Conservation (phyloP, 2,797 vertebrate species). For the Acanthopagrus latus region DNA sequence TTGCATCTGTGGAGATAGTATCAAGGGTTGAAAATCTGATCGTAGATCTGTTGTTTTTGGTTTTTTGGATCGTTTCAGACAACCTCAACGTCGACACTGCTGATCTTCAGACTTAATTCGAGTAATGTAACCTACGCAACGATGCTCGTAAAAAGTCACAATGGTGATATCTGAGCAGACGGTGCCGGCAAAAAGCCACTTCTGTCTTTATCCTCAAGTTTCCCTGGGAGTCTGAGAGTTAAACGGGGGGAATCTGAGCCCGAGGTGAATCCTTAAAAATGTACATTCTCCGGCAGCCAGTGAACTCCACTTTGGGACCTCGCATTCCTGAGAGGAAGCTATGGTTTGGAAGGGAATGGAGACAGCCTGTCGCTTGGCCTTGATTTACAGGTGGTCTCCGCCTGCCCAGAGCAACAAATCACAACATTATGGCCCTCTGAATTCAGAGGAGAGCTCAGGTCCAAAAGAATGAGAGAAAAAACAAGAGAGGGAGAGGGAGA, state of each 20-base stretch:
- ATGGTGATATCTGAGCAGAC: slow-evolving; percentile 1
- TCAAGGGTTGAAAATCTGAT: too few species aligned
- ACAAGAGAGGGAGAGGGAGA: slow-evolving; percentile 24
- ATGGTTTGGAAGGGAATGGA: slow-evolving; percentile 67
- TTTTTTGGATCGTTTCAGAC: too few species aligned
- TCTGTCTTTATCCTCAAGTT: slow-evolving; percentile 44
- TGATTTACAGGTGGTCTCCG: slow-evolving; percentile 73
- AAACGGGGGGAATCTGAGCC: slow-evolving; percentile 59
- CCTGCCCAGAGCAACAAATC: slow-evolving; percentile 78
- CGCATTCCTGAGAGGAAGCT: slow-evolving; percentile 64
- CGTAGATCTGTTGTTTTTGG: too few species aligned
- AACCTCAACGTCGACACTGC: too few species aligned
- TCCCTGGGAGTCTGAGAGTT: slow-evolving; percentile 45
- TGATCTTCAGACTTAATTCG: neutral
- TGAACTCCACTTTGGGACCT: slow-evolving; percentile 63
- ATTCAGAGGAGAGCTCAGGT: slow-evolving; percentile 56
- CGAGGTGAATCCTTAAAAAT: slow-evolving; percentile 54
- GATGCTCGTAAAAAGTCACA: neutral
- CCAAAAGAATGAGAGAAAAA: slow-evolving; percentile 43
- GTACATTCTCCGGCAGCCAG: slow-evolving; percentile 59
- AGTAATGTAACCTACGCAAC: neutral
- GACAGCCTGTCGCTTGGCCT: slow-evolving; percentile 71
- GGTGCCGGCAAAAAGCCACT: neutral
- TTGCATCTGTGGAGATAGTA: too few species aligned
- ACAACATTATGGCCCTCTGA: slow-evolving; percentile 69